A percentile compares a stretch with the other conserved stretches of the same genome.
Conservation (phyloP, 2,888 invertebrate species). For the Scrobipalpa costella region DNA sequence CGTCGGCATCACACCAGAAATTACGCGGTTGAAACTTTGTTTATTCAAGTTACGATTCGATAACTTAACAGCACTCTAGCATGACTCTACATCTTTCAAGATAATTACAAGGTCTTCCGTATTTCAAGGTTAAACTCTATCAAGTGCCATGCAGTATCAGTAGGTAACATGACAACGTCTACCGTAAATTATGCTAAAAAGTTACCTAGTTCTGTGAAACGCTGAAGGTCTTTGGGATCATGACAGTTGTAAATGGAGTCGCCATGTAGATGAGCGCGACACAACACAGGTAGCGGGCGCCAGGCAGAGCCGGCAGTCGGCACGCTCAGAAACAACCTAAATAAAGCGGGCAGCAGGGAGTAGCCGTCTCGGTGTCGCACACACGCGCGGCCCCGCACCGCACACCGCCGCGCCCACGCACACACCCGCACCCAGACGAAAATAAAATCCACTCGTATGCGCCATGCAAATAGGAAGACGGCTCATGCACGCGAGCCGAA, state of each 20-base stretch:
- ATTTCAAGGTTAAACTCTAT: slow-evolving; percentile 9
- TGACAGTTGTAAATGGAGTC: slow-evolving; percentile 14
- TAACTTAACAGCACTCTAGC: not conserved
- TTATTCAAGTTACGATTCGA: not conserved
- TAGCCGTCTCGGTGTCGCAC: slow-evolving; percentile 66
- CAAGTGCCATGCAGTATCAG: slow-evolving; percentile 26
- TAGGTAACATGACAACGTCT: slow-evolving; percentile 14
- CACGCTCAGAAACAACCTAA: slow-evolving; percentile 72
- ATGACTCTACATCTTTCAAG: not conserved
- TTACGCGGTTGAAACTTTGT: not conserved
- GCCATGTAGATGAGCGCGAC: slow-evolving; percentile 15
- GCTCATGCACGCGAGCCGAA: slow-evolving; percentile 66
- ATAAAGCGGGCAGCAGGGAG: slow-evolving; percentile 75
- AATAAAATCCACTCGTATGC: slow-evolving; percentile 80
- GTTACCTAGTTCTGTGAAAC: slow-evolving; percentile 9
- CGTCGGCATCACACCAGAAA: too few species aligned
- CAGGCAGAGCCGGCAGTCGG: slow-evolving; percentile 50
- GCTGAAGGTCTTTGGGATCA: slow-evolving; percentile 21
- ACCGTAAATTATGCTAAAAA: slow-evolving; percentile 14
- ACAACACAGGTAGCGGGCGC: slow-evolving; percentile 41
- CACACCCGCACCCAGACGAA: slow-evolving; percentile 74
- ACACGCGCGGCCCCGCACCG: slow-evolving; percentile 48
- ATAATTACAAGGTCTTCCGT: slow-evolving; percentile 15
- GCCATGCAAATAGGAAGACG: slow-evolving; percentile 80
- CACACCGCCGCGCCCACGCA: slow-evolving; percentile 59